Evolutionary conservation across 1,140 invertebrate genomes (phyloP), one percentile per base, ranked within the genome.

Genomic region (Berghia stephanieae): DNA sequence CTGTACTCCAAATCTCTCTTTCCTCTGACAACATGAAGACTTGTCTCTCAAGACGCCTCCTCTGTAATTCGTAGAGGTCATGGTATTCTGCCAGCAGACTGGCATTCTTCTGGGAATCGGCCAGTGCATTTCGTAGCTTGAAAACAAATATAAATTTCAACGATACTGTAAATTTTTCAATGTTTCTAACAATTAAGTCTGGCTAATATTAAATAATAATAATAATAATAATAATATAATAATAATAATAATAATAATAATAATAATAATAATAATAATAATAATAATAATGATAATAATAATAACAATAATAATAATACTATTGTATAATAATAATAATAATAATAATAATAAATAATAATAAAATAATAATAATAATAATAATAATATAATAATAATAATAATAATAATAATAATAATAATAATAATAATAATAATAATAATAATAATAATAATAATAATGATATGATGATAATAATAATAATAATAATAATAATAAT

Each of bases 21-120:
- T 90, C 89, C 27, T 86, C 84, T 0, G 85, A 85, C 68, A 89
- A 75, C 67, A 82, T 82, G 55, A 78, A 79, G 13, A 89, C 86
- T 44, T 87, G 85, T 24, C 78, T 83, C 69, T 90, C 89, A 10
- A 90, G 79, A 24, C 89, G 77, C 27, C 81, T 83, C 38, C 89
- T 79, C 78, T 90, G 89, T 38, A 90, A 80, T 66, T 90, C 89
- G 79, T 90, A 90, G 60, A 90, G 77, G 42, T 88, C 88, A 78
- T 90, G 89, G 72, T 89, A 90, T 76, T 90, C 89, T 10, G 83
- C 76, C 52, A 90, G 80, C 4, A 90, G 82, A 49, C 84, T 87
- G 2, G 89, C 84, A 81, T 89, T 89, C 76, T 88, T 88, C 80
- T 89, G 83, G 8, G 89, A 84, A 49, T 90, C 89, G 49, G 71